Evolutionary conservation across 2,113 vertebrate genomes (phyloP).

Genomic region (Rhabdornis inornatus): DNA sequence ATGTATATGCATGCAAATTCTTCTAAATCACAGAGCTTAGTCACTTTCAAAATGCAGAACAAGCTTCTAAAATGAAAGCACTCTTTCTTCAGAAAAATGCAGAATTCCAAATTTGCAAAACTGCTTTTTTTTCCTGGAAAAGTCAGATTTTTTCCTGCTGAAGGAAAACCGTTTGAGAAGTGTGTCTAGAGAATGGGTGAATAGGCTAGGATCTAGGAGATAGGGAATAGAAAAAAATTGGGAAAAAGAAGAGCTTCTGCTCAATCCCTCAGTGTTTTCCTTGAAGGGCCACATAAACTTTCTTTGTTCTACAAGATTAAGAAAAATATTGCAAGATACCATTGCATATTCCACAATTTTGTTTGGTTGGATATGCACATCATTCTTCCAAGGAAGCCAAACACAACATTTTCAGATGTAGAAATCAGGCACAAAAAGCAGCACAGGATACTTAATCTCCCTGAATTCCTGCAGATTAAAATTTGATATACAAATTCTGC

Average conservation of each 20-base stretch:
- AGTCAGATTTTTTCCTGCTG: not conserved
- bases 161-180: not conserved
- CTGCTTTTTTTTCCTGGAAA: not conserved
- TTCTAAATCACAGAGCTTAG: not conserved
- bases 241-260: not conserved
- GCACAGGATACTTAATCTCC: not conserved
- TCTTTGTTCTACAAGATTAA: not conserved
- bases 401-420: not conserved
- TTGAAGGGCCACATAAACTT: not conserved
- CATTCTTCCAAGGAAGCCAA: not conserved
- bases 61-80: not conserved
- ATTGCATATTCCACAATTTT: not conserved
- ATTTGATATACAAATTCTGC: not conserved
- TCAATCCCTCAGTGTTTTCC: not conserved
- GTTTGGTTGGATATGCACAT: not conserved
- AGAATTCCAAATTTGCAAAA: not conserved
- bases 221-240: not conserved
- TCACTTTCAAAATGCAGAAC: not conserved
- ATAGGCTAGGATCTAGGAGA: not conserved
- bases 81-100: not conserved
- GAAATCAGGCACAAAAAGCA: not conserved
- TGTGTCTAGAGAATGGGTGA: accelerated
- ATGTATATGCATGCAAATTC: not conserved
- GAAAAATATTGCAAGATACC: not conserved
- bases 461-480: not conserved